Evolutionary conservation across 2,113 vertebrate species (phyloP), one percentile per base, ranked within the genome.

Genomic region (Anoura caudifer): DNA sequence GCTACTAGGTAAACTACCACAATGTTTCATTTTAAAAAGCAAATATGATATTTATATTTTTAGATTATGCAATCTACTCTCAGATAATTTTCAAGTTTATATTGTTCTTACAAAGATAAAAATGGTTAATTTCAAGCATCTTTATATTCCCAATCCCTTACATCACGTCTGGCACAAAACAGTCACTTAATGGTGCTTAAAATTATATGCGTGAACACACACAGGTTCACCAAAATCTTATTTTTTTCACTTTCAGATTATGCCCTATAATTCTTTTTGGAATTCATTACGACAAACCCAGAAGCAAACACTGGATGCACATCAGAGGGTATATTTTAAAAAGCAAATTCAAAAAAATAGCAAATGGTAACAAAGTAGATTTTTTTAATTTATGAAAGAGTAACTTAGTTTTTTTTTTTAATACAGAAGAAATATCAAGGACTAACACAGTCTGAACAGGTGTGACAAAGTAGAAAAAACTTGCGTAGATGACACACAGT

Each of bases 61-160:
- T 65, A 80, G 38, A 87, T 31, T 67, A 87, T 41, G 9, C 24
- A 83, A 79, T 50, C 28, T 54, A 95, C 24, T 86, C 41, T 80
- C 24, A 9, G 36, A 36, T 69, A 90, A 75, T 81, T 95, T 96
- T 93, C 61, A 92, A 72, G 19, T 87, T 92, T 92, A 81, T 9
- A 84, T n/a, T 92, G 9, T 56, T 36, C 45, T 54, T 63, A 28
- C 6, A 93, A 88, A 19, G 9, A 92, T 65, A 75, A 69, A 94
- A 91, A 88, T 28, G 38, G n/a, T 54, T 43, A 90, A 63, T 77
- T 83, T 86, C 54, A 83, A 83, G 2, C 72, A 81, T 85, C 36
- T 92, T 95, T 75, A 79, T 13, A 63, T 24, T 3, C 12, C 17
- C 19, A 94, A 22, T 63, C 95, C 63, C 59, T 72, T 76, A 38